Percentiles rank a stretch among this genome's conserved stretches.
Conservation (phyloP, 2,797 vertebrate genomes). For the Chelon auratus region DNA sequence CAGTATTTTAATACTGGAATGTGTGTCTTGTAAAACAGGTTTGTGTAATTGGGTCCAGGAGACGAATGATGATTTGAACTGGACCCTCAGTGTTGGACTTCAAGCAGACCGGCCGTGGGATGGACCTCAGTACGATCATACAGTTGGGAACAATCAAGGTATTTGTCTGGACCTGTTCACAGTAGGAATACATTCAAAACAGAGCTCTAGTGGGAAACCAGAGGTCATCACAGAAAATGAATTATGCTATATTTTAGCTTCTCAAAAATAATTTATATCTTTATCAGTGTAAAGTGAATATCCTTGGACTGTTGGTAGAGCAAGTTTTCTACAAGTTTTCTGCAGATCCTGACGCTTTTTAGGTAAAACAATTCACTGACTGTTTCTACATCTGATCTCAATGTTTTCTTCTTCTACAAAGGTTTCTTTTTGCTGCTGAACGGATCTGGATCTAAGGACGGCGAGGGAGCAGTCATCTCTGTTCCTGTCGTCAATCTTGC, state of each 20-base stretch:
- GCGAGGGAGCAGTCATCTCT: constrained; percentile 70
- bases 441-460: constrained; percentile 68
- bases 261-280: too few relatives aligned
- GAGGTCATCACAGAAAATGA: neutral
- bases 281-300: neutral
- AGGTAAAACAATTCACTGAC: too few relatives aligned
- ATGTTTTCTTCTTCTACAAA: constrained; percentile 33
- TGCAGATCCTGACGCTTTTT: neutral
- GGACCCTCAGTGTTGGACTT: constrained; percentile 74
- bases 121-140: constrained; percentile 83
- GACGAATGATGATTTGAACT: constrained; percentile 65
- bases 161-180: constrained; percentile 9
- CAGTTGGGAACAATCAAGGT: constrained; percentile 79
- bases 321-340: neutral
- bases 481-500: constrained; percentile 46
- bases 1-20: neutral
- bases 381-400: neutral
- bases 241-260: neutral
- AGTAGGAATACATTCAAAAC: neutral
- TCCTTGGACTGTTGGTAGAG: neutral
- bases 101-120: constrained; percentile 65
- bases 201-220: neutral
- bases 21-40: constrained; percentile 58
- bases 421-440: constrained; percentile 82
- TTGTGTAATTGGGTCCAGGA: constrained; percentile 83